Conservation (phyloP, 2,888 invertebrate species). For the Cryptocephalus primarius region DNA sequence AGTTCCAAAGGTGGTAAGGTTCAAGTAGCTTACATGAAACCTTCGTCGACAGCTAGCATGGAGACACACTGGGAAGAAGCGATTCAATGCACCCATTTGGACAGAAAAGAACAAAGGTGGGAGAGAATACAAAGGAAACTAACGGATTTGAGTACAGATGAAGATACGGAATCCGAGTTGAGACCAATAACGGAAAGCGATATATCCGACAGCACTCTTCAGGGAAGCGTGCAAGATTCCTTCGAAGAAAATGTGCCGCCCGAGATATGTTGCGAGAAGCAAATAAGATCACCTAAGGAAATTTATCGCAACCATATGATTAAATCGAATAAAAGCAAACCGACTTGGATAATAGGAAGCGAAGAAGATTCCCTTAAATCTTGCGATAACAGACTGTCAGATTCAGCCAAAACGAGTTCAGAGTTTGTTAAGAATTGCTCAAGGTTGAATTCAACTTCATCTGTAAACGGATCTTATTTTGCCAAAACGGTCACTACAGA, state of each 20-base stretch:
- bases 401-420: constrained; percentile 38
- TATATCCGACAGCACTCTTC: constrained; percentile 74
- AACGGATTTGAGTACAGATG: constrained; percentile 42
- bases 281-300: constrained; percentile 21
- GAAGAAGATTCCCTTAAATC: constrained; percentile 41
- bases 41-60: constrained; percentile 40
- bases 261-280: constrained; percentile 18
- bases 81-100: constrained; percentile 33
- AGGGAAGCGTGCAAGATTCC: constrained; percentile 50
- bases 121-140: constrained; percentile 13
- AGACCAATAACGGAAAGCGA: constrained; percentile 86
- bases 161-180: constrained; percentile 80
- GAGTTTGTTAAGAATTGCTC: constrained; percentile 30
- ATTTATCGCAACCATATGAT: constrained; percentile 20
- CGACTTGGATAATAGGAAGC: constrained; percentile 47
- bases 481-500: constrained; percentile 30
- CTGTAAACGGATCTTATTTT: constrained; percentile 25
- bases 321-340: constrained; percentile 30
- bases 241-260: constrained; percentile 28
- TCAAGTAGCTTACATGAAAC: constrained; percentile 34
- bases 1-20: constrained; percentile 34
- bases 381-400: constrained; percentile 40
- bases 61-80: constrained; percentile 64
- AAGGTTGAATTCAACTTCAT: constrained; percentile 24
- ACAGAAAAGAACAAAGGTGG: constrained; percentile 24